phyloP scores from a whole-genome alignment of 2,797 vertebrate genomes.

The Schizopygopsis pylzovi region DNA sequence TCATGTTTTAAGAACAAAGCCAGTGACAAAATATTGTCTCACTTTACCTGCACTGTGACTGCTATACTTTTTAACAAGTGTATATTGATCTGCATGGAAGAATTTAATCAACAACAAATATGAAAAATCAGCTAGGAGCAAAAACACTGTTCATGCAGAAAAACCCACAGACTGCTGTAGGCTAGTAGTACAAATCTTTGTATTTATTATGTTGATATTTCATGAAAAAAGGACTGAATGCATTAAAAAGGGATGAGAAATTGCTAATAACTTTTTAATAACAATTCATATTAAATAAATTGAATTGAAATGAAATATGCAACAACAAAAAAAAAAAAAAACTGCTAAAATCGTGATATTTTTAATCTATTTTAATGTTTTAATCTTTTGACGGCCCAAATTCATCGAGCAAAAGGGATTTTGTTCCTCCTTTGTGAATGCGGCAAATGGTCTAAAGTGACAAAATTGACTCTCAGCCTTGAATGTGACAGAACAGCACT shows the following conservation, averaged over 20 bases:
- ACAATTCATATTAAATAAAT: background rate
- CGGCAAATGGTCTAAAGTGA: slow-evolving; percentile 21
- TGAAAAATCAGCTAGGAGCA: background rate
- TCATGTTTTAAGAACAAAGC: background rate
- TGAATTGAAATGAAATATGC: background rate
- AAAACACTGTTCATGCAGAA: background rate
- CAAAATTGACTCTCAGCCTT: slow-evolving; percentile 36
- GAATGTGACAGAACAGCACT: slow-evolving; percentile 48
- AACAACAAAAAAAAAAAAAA: background rate
- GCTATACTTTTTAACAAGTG: background rate
- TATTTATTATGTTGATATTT: background rate
- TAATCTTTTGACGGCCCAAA: background rate
- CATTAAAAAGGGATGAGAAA: background rate
- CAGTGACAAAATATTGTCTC: background rate
- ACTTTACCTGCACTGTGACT: background rate
- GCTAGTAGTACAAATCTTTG: background rate
- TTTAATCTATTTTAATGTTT: slow-evolving; percentile 9
- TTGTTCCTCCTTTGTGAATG: slow-evolving; percentile 15
- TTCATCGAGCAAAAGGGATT: background rate
- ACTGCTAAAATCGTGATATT: background rate
- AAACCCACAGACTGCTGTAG: background rate
- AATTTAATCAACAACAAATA: slow-evolving; percentile 11
- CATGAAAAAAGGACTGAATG: background rate
- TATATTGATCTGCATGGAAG: background rate
- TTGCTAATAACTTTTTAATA: background rate